Evolutionary conservation across 2,797 vertebrate species (phyloP).

Genomic region (Emys orbicularis): DNA sequence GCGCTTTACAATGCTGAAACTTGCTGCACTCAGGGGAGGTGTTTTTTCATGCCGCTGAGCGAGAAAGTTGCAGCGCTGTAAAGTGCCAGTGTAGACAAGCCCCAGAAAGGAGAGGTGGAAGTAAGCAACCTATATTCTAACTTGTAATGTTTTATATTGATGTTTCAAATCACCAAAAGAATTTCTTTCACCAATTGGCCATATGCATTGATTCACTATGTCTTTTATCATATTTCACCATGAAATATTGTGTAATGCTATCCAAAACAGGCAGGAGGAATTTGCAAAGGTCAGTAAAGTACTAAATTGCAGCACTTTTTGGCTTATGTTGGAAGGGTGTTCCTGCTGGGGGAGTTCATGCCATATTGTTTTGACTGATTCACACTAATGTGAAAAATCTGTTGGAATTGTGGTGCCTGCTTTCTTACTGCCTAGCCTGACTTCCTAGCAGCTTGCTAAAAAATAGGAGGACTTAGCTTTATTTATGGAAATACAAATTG

Average conservation of each 20-base stretch:
- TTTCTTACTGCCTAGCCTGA: conserved; percentile 15
- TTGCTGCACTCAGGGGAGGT: too few species aligned
- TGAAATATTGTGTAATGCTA: neutral
- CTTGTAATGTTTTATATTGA: neutral
- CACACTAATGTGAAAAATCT: neutral
- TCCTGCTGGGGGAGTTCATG: neutral
- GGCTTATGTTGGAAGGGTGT: fast-evolving
- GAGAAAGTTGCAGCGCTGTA: too few species aligned
- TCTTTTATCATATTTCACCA: neutral
- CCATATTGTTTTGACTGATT: neutral
- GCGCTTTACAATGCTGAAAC: too few species aligned
- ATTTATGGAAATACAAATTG: conserved; percentile 47
- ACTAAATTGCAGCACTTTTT: neutral
- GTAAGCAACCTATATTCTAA: neutral
- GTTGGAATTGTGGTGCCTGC: neutral
- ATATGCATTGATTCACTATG: fast-evolving
- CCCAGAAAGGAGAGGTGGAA: neutral
- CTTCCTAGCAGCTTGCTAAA: conserved; percentile 40
- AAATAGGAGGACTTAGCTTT: conserved; percentile 62
- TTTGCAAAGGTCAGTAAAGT: neutral
- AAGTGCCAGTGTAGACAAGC: too few species aligned
- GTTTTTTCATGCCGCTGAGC: too few species aligned
- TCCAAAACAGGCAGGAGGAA: neutral
- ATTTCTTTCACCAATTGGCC: neutral
- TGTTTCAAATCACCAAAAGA: fast-evolving